phyloP scores from a whole-genome alignment of 2,888 invertebrate species.

The Plebejus melissa region DNA sequence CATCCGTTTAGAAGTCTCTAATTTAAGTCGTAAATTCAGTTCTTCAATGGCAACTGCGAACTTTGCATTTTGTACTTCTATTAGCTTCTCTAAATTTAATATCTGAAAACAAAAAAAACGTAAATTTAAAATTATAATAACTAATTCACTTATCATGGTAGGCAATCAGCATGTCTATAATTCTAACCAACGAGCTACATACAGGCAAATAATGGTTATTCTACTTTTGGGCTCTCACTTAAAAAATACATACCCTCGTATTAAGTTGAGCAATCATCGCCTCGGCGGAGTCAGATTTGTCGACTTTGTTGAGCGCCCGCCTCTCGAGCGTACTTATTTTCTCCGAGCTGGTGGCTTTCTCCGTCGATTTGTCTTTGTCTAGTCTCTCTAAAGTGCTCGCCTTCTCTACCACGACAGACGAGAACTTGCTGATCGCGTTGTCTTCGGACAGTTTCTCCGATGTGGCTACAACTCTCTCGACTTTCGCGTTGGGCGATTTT shows the following conservation, averaged over 20 bases:
- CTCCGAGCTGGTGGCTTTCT: slow-evolving; percentile 39
- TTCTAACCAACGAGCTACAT: too few species aligned
- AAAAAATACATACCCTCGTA: slow-evolving; percentile 59
- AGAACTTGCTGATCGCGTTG: slow-evolving; percentile 32
- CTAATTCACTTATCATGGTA: too few species aligned
- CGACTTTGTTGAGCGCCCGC: slow-evolving; percentile 46
- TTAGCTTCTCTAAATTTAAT: slow-evolving; percentile 76
- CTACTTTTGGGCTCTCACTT: neutral
- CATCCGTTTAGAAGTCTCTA: slow-evolving; percentile 82
- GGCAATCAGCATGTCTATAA: too few species aligned
- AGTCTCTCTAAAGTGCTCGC: slow-evolving; percentile 34
- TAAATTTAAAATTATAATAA: neutral
- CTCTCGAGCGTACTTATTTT: slow-evolving; percentile 55
- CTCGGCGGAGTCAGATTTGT: slow-evolving; percentile 53
- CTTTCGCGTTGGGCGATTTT: slow-evolving; percentile 42
- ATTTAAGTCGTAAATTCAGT: slow-evolving; percentile 77
- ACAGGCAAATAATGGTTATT: too few species aligned
- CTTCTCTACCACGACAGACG: slow-evolving; percentile 19
- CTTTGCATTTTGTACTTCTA: slow-evolving; percentile 79
- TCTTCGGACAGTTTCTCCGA: slow-evolving; percentile 20
- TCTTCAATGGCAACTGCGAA: slow-evolving; percentile 82
- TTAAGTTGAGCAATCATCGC: slow-evolving; percentile 68
- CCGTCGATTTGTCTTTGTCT: slow-evolving; percentile 40
- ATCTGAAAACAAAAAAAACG: slow-evolving; percentile 53
- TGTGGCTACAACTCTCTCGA: neutral